Conservation (phyloP, 2,888 invertebrate species). For the Trichogramma dendrolimi region DNA sequence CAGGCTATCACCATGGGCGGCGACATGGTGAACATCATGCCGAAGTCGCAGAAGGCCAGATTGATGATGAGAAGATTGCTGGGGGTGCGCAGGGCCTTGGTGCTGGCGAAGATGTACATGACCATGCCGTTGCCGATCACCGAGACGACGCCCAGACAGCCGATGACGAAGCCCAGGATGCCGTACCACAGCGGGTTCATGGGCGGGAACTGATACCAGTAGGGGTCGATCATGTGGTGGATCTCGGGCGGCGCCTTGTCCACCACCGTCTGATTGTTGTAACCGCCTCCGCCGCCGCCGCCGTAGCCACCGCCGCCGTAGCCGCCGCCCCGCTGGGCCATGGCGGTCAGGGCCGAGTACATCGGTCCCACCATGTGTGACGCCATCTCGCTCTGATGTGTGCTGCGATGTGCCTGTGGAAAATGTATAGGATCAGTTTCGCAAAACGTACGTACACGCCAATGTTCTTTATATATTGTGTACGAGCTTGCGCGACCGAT, state of each 20-base stretch:
- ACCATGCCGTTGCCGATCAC: slow-evolving; percentile 70
- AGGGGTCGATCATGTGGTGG: slow-evolving; percentile 70
- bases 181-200: slow-evolving; percentile 87
- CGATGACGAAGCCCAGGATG: slow-evolving; percentile 74
- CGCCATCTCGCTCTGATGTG: slow-evolving; percentile 38
- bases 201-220: slow-evolving; percentile 86
- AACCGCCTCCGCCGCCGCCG: slow-evolving; percentile 64
- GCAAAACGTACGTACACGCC: no score
- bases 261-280: slow-evolving; percentile 78
- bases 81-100: slow-evolving; percentile 77
- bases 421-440: not conserved
- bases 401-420: not conserved
- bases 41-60: slow-evolving; percentile 84
- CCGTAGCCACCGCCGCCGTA: slow-evolving; percentile 51
- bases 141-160: slow-evolving; percentile 67
- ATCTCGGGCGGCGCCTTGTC: slow-evolving; percentile 71
- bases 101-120: slow-evolving; percentile 70
- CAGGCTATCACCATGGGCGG: slow-evolving; percentile 79
- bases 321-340: slow-evolving; percentile 44
- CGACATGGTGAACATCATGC: slow-evolving; percentile 82
- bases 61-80: slow-evolving; percentile 88
- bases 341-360: slow-evolving; percentile 51
- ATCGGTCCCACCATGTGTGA: slow-evolving; percentile 55
- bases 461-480: no score
- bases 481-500: no score